Evolutionary conservation across 2,797 vertebrate species (phyloP).

Genomic region (Rhabdomys pumilio): DNA sequence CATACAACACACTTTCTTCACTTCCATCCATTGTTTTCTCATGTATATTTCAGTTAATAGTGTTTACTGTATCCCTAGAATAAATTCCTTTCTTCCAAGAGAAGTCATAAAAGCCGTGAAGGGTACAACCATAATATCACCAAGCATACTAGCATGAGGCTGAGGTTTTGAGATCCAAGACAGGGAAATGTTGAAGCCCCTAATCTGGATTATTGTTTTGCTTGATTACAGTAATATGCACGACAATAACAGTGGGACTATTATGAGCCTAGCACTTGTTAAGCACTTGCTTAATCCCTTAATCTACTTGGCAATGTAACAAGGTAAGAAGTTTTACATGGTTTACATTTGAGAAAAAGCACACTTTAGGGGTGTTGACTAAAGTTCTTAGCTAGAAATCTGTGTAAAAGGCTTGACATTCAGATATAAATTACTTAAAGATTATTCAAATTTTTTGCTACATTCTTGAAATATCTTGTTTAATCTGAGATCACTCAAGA

Average conservation of each 20-base stretch:
- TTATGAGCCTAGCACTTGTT: background rate
- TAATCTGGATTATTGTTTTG: no score
- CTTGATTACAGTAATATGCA: background rate
- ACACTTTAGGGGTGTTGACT: background rate
- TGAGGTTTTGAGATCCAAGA: background rate
- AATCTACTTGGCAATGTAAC: background rate
- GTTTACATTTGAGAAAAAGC: background rate
- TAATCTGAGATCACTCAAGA: background rate
- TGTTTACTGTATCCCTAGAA: background rate
- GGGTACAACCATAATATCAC: background rate
- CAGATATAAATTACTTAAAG: background rate
- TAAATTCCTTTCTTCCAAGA: background rate
- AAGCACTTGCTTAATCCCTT: background rate
- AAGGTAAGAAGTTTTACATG: background rate
- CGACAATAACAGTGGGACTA: background rate
- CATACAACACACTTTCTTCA: background rate
- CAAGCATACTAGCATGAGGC: no score
- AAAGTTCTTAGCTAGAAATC: background rate
- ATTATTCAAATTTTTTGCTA: background rate
- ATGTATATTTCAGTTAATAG: background rate
- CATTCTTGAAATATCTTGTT: background rate
- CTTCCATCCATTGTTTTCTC: background rate
- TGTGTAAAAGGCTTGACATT: background rate
- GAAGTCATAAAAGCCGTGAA: background rate
- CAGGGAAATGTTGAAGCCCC: rapidly evolving